These are phyloP conservation scores for Sweltsa coloradensis DNA, from an alignment of 1,140 invertebrate genomes.

Conservation along the genomic window DNA sequence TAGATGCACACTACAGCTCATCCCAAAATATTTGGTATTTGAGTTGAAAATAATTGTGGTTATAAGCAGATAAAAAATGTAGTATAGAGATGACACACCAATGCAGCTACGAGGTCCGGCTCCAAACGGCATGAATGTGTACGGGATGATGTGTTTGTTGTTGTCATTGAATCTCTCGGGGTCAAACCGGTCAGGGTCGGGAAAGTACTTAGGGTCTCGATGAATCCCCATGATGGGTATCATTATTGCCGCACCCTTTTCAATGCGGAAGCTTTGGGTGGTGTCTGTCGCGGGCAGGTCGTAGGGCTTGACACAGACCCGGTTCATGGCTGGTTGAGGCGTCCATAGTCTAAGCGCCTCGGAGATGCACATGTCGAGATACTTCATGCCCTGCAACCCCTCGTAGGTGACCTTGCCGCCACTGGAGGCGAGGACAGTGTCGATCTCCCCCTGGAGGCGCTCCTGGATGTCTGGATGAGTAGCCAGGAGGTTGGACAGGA, in stretches of 20 bases:
- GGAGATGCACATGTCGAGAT: no score
- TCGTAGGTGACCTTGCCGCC: constrained; percentile 26
- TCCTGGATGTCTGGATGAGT: constrained; percentile 33
- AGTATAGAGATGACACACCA: no score
- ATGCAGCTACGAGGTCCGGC: constrained; percentile 39
- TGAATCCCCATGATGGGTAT: constrained; percentile 25
- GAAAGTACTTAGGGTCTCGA: constrained; percentile 31
- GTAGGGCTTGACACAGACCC: no score
- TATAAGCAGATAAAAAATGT: no score
- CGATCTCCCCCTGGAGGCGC: constrained; percentile 31
- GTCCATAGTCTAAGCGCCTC: no score
- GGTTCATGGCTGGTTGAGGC: no score
- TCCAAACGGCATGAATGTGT: constrained; percentile 32
- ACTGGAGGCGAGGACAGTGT: constrained; percentile 19
- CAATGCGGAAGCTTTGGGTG: no score
- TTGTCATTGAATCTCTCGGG: constrained; percentile 30
- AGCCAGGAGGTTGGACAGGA: constrained; percentile 31
- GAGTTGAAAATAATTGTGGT: no score
- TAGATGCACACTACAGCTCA: no score
- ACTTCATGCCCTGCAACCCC: constrained; percentile 26
- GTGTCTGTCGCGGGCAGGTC: no score
- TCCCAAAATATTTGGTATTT: no score
- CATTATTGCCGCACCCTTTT: no score
- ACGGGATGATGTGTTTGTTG: constrained; percentile 21
- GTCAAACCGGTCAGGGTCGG: constrained; percentile 36